phyloP scores from a whole-genome alignment of 2,113 vertebrate species.

The Pluvialis apricaria region DNA sequence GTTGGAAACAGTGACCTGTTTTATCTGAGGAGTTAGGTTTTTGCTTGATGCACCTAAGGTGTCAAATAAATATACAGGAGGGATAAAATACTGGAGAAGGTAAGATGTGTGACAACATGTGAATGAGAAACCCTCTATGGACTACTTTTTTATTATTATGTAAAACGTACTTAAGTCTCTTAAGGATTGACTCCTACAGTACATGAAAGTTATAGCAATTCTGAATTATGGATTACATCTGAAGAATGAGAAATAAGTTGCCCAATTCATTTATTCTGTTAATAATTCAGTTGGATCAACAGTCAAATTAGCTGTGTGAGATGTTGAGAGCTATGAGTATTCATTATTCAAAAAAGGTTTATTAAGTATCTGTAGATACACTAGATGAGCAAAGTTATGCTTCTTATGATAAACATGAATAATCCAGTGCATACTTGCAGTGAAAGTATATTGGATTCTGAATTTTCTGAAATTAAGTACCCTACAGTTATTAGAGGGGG shows the following conservation, averaged over 20 bases:
- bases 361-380: not conserved
- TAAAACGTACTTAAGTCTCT: not conserved
- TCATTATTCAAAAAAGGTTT: not conserved
- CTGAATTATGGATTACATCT: not conserved
- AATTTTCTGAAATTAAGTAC: not conserved
- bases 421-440: not conserved
- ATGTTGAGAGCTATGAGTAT: not conserved
- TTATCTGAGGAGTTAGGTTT: not conserved
- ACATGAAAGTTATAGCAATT: not conserved
- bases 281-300: not conserved
- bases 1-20: not conserved
- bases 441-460: not conserved
- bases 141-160: not conserved
- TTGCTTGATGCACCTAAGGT: not conserved
- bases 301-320: not conserved
- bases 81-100: not conserved
- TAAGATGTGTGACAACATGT: not conserved
- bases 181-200: not conserved
- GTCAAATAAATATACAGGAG: not conserved
- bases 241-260: not conserved
- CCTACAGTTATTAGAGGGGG: not conserved
- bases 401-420: not conserved
- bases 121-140: not conserved
- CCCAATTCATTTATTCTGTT: not conserved
- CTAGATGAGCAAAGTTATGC: not conserved